Conservation (phyloP, 2,797 vertebrate species). For the Kryptopterus vitreolus region DNA sequence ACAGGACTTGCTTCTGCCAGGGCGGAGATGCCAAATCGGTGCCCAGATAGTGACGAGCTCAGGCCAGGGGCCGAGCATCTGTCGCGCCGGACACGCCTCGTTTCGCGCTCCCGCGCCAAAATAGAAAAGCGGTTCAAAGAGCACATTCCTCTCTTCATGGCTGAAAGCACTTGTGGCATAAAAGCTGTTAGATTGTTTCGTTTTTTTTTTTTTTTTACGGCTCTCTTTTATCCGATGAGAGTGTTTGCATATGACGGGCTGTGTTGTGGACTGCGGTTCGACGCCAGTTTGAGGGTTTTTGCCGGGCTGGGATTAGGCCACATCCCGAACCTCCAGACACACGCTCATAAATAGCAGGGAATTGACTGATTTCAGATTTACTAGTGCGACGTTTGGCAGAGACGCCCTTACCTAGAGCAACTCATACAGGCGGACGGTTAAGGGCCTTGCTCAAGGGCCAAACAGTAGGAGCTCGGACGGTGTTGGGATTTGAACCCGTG, state of each 20-base stretch:
- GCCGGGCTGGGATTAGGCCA: background rate
- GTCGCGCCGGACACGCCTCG: slow-evolving; percentile 58
- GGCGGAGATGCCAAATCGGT: slow-evolving; percentile 74
- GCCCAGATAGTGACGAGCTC: slow-evolving; percentile 69
- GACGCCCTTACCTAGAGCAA: too few species aligned
- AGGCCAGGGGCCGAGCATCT: slow-evolving; percentile 66
- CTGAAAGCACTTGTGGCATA: slow-evolving; percentile 64
- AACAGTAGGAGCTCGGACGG: too few species aligned
- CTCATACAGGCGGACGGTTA: too few species aligned
- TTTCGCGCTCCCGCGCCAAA: slow-evolving; percentile 65
- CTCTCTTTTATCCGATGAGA: slow-evolving; percentile 40
- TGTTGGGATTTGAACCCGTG: too few species aligned
- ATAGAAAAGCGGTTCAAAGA: slow-evolving; percentile 74
- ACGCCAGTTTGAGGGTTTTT: background rate
- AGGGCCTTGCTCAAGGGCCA: too few species aligned
- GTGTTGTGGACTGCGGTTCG: slow-evolving; percentile 7
- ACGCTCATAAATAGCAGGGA: background rate
- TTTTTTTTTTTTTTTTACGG: slow-evolving; percentile 71
- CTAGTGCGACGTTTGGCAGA: too few species aligned
- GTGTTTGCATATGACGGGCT: slow-evolving; percentile 17
- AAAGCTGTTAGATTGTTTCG: slow-evolving; percentile 68
- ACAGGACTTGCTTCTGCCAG: slow-evolving; percentile 76
- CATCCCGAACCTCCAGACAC: background rate
- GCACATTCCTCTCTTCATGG: slow-evolving; percentile 70
- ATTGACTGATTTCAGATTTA: background rate